These are phyloP conservation scores for Tarsius wallacei DNA, from an alignment of 2,797 vertebrate species.

Conservation along the genomic window DNA sequence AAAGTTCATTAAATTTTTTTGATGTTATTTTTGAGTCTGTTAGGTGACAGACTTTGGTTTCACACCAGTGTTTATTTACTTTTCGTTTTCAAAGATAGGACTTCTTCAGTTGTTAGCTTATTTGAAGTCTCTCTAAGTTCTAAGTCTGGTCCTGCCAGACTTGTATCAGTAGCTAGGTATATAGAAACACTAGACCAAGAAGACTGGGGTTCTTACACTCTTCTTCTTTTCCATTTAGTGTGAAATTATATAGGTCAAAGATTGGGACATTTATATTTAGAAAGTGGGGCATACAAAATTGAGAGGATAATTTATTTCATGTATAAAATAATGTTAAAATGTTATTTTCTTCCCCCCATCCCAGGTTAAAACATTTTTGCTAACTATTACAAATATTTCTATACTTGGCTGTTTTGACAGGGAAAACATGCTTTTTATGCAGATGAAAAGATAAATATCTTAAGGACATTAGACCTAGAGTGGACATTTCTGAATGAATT, in stretches of 20 bases:
- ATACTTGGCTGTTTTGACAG: slow-evolving; percentile 10
- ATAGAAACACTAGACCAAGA: not conserved
- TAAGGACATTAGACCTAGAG: not conserved
- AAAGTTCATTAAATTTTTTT: not conserved
- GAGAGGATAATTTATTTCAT: not conserved
- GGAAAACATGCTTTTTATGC: not conserved
- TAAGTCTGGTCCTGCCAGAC: not conserved
- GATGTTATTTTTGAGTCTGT: slow-evolving; percentile 48
- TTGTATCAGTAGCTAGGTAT: not conserved
- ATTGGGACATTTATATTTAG: not conserved
- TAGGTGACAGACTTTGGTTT: slow-evolving; percentile 38
- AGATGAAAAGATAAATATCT: slow-evolving; percentile 47
- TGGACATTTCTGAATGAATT: slow-evolving; percentile 48
- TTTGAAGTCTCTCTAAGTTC: slow-evolving; percentile 61
- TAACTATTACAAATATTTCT: slow-evolving; percentile 45
- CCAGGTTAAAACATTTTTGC: not conserved
- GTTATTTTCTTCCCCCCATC: not conserved
- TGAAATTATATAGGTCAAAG: slow-evolving; percentile 19
- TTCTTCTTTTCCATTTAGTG: not conserved
- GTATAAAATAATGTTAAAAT: slow-evolving; percentile 33
- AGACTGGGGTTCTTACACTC: not conserved
- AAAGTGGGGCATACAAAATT: no score
- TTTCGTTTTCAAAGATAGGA: slow-evolving; percentile 8
- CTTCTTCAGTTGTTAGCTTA: slow-evolving; percentile 37
- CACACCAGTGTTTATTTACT: slow-evolving; percentile 16